Conservation (phyloP, 2,797 vertebrate genomes). For the Coreius guichenoti region DNA sequence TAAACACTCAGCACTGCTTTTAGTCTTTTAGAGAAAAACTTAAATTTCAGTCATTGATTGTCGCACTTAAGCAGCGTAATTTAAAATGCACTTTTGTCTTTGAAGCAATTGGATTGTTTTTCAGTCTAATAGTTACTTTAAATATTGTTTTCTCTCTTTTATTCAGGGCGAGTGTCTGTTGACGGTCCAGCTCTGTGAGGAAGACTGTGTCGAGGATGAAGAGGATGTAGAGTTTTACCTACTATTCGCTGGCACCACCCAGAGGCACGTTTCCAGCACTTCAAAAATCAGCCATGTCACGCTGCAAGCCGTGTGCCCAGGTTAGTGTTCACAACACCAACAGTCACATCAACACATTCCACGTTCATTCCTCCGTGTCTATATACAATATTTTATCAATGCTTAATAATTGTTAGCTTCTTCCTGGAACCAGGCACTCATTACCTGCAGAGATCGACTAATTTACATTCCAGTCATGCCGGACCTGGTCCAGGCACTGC, state of each 20-base stretch:
- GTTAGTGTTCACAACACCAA: constrained; percentile 69
- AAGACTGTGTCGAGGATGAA: constrained; percentile 70
- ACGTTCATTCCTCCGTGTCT: not conserved
- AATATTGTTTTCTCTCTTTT: constrained; percentile 40
- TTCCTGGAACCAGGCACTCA: not conserved
- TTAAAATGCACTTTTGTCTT: not conserved
- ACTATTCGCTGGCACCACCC: constrained; percentile 86
- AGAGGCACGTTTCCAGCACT: constrained; percentile 87
- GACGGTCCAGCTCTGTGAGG: constrained; percentile 85
- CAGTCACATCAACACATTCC: constrained; percentile 24
- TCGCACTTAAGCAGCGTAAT: not conserved
- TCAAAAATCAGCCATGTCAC: constrained; percentile 82
- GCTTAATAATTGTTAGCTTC: constrained; percentile 4
- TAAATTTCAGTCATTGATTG: not conserved
- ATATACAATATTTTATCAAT: constrained; percentile 6
- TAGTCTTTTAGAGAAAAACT: not conserved
- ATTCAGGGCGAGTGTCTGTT: constrained; percentile 88
- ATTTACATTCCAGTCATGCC: constrained; percentile 50
- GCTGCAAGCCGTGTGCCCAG: constrained; percentile 88
- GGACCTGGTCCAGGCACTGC: not conserved
- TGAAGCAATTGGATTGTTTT: not conserved
- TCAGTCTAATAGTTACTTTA: not conserved
- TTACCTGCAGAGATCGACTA: constrained; percentile 3
- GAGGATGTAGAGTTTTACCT: constrained; percentile 88
- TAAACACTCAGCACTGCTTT: not conserved